These are phyloP conservation scores for Pissodes strobi DNA, from an alignment of 1,140 invertebrate genomes.

Conservation along the genomic window DNA sequence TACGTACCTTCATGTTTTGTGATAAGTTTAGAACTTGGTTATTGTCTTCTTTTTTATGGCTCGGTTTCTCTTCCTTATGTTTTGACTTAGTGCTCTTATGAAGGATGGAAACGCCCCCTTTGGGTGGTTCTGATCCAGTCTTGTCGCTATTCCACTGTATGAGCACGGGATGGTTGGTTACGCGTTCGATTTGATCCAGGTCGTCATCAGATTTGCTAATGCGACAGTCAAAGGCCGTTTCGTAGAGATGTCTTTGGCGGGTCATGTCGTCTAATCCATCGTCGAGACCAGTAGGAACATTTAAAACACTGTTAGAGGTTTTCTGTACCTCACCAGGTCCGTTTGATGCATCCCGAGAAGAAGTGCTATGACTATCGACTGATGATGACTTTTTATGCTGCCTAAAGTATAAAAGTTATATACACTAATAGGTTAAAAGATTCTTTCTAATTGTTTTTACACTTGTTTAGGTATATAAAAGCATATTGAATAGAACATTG, in stretches of 20 bases:
- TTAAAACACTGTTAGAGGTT: slow-evolving; percentile 4
- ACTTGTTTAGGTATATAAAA: too few species aligned
- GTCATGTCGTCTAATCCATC: slow-evolving; percentile 63
- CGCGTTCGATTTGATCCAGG: slow-evolving; percentile 77
- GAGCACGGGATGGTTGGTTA: slow-evolving; percentile 79
- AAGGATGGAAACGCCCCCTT: slow-evolving; percentile 9
- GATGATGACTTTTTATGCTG: slow-evolving; percentile 31
- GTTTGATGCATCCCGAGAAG: slow-evolving; percentile 31
- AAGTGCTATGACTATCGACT: slow-evolving; percentile 29
- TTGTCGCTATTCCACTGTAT: slow-evolving; percentile 55
- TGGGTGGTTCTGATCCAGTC: slow-evolving; percentile 8
- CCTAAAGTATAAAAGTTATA: slow-evolving; percentile 12
- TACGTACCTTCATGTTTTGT: slow-evolving; percentile 41
- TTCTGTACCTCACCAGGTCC: neutral
- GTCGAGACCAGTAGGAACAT: slow-evolving; percentile 5
- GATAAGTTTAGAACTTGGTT: slow-evolving; percentile 35
- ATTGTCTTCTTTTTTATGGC: slow-evolving; percentile 35
- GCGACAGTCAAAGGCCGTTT: slow-evolving; percentile 87
- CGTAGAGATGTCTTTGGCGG: slow-evolving; percentile 77
- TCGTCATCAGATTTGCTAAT: slow-evolving; percentile 81
- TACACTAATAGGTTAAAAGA: too few species aligned
- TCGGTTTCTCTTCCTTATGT: slow-evolving; percentile 32
- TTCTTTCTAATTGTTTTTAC: too few species aligned
- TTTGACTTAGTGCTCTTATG: slow-evolving; percentile 19
- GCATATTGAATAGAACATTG: too few species aligned